Percentiles rank a stretch among this genome's conserved stretches.
phyloP scores from a whole-genome alignment of 2,113 vertebrate genomes.

The Cyrtonyx montezumae region DNA sequence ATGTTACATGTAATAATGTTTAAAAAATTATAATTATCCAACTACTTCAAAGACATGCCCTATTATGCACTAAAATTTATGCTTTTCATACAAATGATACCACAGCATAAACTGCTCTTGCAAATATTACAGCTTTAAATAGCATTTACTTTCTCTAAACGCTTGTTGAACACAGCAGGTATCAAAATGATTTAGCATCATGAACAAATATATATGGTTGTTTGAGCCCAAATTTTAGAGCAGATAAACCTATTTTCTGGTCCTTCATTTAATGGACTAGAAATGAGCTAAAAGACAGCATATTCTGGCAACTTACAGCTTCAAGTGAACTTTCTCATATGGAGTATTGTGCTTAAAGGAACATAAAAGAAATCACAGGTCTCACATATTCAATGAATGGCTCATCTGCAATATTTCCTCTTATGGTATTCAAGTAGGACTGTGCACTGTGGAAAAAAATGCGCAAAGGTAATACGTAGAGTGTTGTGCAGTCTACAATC shows the following conservation, averaged over 20 bases:
- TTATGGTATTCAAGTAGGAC: constrained; percentile 29
- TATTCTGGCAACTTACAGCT: constrained; percentile 41
- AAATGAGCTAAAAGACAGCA: constrained; percentile 68
- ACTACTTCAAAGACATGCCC: constrained; percentile 58
- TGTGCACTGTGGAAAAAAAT: constrained; percentile 14
- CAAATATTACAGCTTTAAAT: constrained; percentile 74
- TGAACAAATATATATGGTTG: constrained; percentile 75
- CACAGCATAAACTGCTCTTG: constrained; percentile 60
- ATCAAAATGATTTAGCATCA: constrained; percentile 78
- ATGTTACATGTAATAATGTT: constrained; percentile 26
- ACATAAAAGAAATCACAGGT: constrained; percentile 50
- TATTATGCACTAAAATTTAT: constrained; percentile 14
- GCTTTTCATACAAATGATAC: background rate
- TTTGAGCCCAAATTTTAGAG: constrained; percentile 75
- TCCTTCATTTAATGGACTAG: constrained; percentile 74
- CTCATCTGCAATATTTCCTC: constrained; percentile 3
- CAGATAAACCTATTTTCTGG: constrained; percentile 76
- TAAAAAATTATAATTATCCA: constrained; percentile 67
- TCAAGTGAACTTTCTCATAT: constrained; percentile 51
- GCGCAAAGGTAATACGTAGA: constrained; percentile 46
- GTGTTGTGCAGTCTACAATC: constrained; percentile 65
- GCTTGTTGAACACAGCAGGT: constrained; percentile 75
- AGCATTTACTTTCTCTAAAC: constrained; percentile 73
- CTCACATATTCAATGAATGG: background rate
- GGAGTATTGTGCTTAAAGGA: constrained; percentile 39